Percentiles rank a stretch among this genome's conserved stretches.
Evolutionary conservation across 30 jellyfish, hydroid and myxozoan genomes (phyloP).

Genomic region (Hydra vulgaris): DNA sequence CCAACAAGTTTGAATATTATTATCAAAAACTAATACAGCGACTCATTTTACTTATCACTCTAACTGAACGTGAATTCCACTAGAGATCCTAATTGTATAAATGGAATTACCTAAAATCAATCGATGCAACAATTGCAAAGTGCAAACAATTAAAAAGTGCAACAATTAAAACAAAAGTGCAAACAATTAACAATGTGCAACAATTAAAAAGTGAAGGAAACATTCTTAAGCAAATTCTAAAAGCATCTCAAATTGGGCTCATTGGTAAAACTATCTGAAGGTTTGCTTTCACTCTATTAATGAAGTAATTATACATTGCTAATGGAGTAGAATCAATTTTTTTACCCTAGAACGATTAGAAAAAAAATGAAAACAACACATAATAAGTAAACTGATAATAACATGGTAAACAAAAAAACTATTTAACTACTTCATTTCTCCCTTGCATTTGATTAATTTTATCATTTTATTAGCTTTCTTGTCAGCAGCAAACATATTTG

Average conservation of each 20-base stretch:
- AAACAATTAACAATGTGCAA: no score
- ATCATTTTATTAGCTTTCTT: slow-evolving; percentile 97
- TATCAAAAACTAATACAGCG: neutral
- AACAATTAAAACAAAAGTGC: no score
- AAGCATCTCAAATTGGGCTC: slow-evolving; percentile 99
- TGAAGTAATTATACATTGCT: slow-evolving; percentile 91
- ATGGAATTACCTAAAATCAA: slow-evolving; percentile 77
- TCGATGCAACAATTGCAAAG: no score
- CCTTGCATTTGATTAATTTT: slow-evolving; percentile 96
- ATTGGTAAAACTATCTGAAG: slow-evolving; percentile 87
- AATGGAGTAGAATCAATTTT: slow-evolving; percentile 91
- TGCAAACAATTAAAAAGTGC: no score
- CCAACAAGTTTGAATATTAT: no score
- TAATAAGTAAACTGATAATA: neutral
- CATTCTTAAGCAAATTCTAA: slow-evolving; percentile 87
- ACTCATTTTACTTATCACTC: no score
- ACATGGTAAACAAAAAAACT: neutral
- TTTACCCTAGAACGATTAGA: slow-evolving; percentile 52
- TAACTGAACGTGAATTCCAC: no score
- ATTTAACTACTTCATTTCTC: slow-evolving; percentile 43
- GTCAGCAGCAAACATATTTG: slow-evolving; percentile 88
- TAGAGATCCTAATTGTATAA: neutral
- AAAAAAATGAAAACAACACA: no score
- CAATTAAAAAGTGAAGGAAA: slow-evolving; percentile 88
- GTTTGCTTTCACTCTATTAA: slow-evolving; percentile 67